Conservation (phyloP, 2,888 invertebrate species). For the Steinernema carpocapsae region DNA sequence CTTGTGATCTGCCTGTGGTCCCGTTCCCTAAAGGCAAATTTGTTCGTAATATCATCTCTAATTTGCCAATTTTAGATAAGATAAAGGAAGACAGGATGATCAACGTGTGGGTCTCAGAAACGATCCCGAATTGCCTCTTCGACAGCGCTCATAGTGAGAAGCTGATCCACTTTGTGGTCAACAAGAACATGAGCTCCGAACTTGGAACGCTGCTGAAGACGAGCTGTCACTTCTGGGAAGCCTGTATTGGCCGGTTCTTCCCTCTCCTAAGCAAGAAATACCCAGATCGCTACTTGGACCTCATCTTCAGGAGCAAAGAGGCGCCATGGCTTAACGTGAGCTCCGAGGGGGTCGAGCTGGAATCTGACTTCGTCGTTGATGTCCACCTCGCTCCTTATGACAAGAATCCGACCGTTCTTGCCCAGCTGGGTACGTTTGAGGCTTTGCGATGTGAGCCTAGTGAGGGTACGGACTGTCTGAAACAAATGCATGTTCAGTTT, state of each 20-base stretch:
- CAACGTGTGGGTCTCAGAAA: constrained; percentile 57
- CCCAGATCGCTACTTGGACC: constrained; percentile 56
- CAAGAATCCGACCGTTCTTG: constrained; percentile 48
- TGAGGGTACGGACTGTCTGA: neutral
- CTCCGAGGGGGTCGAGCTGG: constrained; percentile 37
- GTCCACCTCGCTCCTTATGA: constrained; percentile 46
- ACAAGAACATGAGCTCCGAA: constrained; percentile 45
- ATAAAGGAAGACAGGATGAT: constrained; percentile 49
- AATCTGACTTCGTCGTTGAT: constrained; percentile 51
- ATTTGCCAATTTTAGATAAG: neutral
- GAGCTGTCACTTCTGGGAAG: constrained; percentile 53
- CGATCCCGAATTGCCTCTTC: constrained; percentile 58
- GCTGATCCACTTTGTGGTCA: constrained; percentile 50
- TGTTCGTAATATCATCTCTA: neutral
- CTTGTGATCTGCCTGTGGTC: constrained; percentile 45
- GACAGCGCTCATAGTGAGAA: constrained; percentile 51
- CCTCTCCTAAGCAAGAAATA: constrained; percentile 48
- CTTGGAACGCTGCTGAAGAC: constrained; percentile 52
- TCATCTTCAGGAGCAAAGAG: constrained; percentile 53
- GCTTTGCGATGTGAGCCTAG: neutral
- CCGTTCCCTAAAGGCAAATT: constrained; percentile 42
- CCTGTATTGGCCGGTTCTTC: constrained; percentile 62
- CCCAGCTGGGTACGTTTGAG: constrained; percentile 47
- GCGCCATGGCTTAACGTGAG: constrained; percentile 38
- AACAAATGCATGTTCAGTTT: too few relatives aligned